Conservation (phyloP, 1,140 invertebrate genomes). For the Ostrea denselamellosa region DNA sequence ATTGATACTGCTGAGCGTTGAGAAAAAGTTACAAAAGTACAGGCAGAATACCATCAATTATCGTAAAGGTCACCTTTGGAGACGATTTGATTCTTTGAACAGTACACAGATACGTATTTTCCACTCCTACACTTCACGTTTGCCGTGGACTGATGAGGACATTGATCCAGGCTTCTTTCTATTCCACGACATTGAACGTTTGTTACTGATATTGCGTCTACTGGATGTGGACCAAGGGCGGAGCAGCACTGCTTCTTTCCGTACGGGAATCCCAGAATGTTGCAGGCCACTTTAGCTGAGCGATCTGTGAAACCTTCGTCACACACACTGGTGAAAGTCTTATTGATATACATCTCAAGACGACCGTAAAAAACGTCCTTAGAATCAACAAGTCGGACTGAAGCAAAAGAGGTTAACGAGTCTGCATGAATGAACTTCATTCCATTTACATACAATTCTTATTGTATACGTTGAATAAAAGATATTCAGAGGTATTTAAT, state of each 20-base stretch:
- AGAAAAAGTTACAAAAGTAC: too few species aligned
- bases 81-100: constrained; percentile 56
- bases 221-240: constrained; percentile 53
- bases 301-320: constrained; percentile 62
- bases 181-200: constrained; percentile 59
- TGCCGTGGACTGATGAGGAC: constrained; percentile 38
- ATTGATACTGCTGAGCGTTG: too few species aligned
- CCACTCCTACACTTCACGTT: constrained; percentile 54
- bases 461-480: too few species aligned
- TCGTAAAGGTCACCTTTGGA: constrained; percentile 44
- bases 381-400: constrained; percentile 61
- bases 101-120: constrained; percentile 65
- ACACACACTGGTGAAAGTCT: constrained; percentile 63
- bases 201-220: constrained; percentile 52
- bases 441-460: not conserved
- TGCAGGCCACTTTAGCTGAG: constrained; percentile 62
- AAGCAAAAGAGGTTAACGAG: not conserved
- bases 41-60: not conserved
- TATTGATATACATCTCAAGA: constrained; percentile 63
- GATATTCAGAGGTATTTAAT: too few species aligned
- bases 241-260: constrained; percentile 62
- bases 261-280: constrained; percentile 57
- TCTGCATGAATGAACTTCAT: not conserved
- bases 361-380: constrained; percentile 60
- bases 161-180: constrained; percentile 57